Base-by-base conservation (phyloP, 2,113 vertebrate genomes). In the Heterotilapia buettikoferi region DNA sequence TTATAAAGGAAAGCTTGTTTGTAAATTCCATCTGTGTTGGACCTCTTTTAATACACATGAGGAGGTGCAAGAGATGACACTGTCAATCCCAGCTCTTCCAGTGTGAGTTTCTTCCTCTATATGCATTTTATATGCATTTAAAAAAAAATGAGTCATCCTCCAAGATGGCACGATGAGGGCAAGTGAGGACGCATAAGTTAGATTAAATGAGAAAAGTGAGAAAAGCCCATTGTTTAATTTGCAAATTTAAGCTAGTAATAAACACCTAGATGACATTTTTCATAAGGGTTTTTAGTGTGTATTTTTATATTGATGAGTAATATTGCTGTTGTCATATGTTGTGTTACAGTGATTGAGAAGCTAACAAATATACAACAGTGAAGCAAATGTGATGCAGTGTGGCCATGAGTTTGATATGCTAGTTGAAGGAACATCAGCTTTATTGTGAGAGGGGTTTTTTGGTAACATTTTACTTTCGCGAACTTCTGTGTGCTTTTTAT, bases 351-450 rank as follows among this genome's bases (percentile, higher is more conserved):
- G 7, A 71, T 43, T 16, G 0, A 43, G 66, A 71, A 71, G n/a
- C 38, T 43, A 43, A 16, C 38, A 0, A 71, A 71, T 71, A 71
- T 4, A 43, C 7, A 43, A n/a, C 21, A 9, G 12, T 43, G 66
- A 71, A 43, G 1, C 36, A 43, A 36, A 43, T 26, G 38, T 71
- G 36, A 7, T 71, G 63, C 12, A 43, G 36, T 43, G 21, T 36
- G 7, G 66, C 66, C 38, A 71, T 71, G 13, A 71, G 66, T 40
- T 68, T 71, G 38, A 71, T 11, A 71, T 71, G 7, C n/a, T 24
- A 43, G 66, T 0, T 71, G 66, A 43, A 71, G 66, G 12, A 43
- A 43, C 38, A 14, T 40, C 7, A 0, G 36, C 63, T 71, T 71
- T 71, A 40, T 43, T 71, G 9, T 71, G 36, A 40, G 19, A 40